Evolutionary conservation across 2,888 invertebrate species (phyloP).

Genomic region (Dorcus parallelipipedus): DNA sequence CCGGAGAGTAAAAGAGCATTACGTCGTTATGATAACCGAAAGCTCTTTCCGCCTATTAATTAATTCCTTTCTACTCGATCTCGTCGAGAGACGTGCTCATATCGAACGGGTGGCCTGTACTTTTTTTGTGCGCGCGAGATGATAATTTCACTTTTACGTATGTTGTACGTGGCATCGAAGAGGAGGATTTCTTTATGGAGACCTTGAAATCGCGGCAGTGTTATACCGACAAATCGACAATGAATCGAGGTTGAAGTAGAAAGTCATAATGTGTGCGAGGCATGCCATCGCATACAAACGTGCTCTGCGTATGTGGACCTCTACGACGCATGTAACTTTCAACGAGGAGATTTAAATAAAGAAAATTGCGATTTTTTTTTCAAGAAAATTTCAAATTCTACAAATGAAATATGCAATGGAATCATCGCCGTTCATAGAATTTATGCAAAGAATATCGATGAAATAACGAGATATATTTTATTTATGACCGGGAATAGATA

Average conservation of each 20-base stretch:
- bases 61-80: too few species aligned
- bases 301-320: not conserved
- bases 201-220: slow-evolving; percentile 21
- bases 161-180: slow-evolving; percentile 10
- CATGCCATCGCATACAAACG: slow-evolving; percentile 12
- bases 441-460: too few species aligned
- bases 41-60: too few species aligned
- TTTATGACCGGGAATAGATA: too few species aligned
- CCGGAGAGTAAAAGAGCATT: too few species aligned
- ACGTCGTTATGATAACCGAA: too few species aligned
- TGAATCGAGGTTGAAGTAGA: slow-evolving; percentile 29
- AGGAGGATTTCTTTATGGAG: slow-evolving; percentile 13
- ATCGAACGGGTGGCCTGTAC: too few species aligned
- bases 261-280: slow-evolving; percentile 21
- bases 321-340: not conserved
- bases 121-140: too few species aligned
- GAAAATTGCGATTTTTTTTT: slow-evolving; percentile 2
- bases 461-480: too few species aligned
- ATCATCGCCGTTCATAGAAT: too few species aligned
- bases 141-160: slow-evolving; percentile 16
- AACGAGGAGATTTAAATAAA: not conserved
- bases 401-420: not conserved
- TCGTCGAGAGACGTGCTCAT: too few species aligned
- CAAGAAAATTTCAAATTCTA: not conserved
- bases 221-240: slow-evolving; percentile 21